phyloP scores from a whole-genome alignment of 2,888 invertebrate species.

The Coronaproctus castanopsis region DNA sequence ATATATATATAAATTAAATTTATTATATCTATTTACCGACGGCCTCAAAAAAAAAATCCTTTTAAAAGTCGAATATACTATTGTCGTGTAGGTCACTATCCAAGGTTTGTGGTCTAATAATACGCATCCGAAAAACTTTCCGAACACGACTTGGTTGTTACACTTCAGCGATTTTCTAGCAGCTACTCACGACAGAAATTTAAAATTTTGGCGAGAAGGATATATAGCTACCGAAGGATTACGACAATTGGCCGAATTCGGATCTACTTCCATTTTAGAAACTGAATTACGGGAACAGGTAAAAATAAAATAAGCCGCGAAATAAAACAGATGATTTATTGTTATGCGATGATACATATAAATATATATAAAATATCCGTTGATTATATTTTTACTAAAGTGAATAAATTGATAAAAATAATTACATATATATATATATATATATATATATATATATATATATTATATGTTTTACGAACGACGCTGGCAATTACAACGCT shows the following conservation, averaged over 20 bases:
- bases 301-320: slow-evolving; percentile 13
- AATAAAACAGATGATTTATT: not conserved
- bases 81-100: slow-evolving; percentile 65
- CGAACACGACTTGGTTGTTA: slow-evolving; percentile 68
- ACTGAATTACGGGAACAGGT: slow-evolving; percentile 76
- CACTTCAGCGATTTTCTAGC: slow-evolving; percentile 96
- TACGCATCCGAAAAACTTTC: slow-evolving; percentile 92
- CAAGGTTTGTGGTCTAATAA: slow-evolving; percentile 89
- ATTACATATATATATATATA: not conserved
- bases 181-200: slow-evolving; percentile 73
- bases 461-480: no score
- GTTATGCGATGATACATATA: not conserved
- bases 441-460: no score
- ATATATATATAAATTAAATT: no score
- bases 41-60: no score
- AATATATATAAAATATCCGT: no score
- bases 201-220: slow-evolving; percentile 85
- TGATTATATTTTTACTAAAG: not conserved
- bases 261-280: slow-evolving; percentile 76
- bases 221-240: slow-evolving; percentile 73
- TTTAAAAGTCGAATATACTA: no score
- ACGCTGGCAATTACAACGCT: no score
- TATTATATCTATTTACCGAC: no score
- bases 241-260: slow-evolving; percentile 84
- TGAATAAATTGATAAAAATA: not conserved